Percentiles rank a stretch among this genome's conserved stretches.
phyloP scores from a whole-genome alignment of 2,888 invertebrate genomes.

The Drosophila tripunctata region DNA sequence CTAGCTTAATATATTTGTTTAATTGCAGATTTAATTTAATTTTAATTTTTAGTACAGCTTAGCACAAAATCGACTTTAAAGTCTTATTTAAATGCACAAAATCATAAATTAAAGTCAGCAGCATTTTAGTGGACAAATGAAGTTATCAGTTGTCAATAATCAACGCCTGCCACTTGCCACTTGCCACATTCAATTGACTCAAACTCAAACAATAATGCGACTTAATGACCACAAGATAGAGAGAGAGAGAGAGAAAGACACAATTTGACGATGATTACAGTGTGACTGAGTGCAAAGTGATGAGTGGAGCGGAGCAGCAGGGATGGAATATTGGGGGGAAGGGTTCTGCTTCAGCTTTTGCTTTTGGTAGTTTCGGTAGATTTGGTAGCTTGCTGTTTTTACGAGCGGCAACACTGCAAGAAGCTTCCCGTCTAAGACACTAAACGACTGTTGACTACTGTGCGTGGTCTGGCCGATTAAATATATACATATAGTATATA shows the following conservation, averaged over 20 bases:
- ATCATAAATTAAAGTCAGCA: background rate
- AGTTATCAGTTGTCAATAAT: conserved; percentile 62
- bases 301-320: background rate
- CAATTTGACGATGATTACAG: conserved; percentile 45
- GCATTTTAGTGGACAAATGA: conserved; percentile 44
- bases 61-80: too few species aligned
- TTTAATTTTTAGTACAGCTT: background rate
- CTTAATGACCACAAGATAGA: conserved; percentile 53
- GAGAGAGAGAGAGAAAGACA: too few species aligned
- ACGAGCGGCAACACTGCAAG: conserved; percentile 53
- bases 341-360: too few species aligned
- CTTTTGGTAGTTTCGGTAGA: too few species aligned
- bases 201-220: conserved; percentile 49
- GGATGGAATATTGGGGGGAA: background rate
- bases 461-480: conserved; percentile 65
- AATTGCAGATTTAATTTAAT: background rate
- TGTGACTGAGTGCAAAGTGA: conserved; percentile 5
- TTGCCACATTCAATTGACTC: conserved; percentile 17
- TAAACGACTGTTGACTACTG: conserved; percentile 58
- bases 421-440: conserved; percentile 62
- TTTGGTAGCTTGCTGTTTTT: conserved; percentile 70
- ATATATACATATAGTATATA: conserved; percentile 13
- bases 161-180: conserved; percentile 18
- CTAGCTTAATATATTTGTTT: background rate
- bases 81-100: conserved; percentile 7